These are phyloP conservation scores for Chrysochloris asiatica DNA, from an alignment of 2,113 vertebrate genomes.

Conservation along the genomic window DNA sequence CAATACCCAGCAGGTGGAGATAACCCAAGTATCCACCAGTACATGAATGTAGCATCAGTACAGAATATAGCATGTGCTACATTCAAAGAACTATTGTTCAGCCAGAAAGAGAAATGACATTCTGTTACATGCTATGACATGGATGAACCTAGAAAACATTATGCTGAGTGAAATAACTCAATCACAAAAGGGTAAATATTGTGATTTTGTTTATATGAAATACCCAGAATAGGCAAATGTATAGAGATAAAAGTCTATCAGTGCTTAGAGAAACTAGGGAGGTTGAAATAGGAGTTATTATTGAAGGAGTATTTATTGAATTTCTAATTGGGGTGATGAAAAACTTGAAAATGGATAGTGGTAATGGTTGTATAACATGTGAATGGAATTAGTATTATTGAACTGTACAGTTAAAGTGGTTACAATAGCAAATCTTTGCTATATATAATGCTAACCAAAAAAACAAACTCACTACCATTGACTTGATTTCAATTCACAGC, in stretches of 20 bases:
- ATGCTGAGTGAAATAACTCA: neutral
- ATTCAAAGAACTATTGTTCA: neutral
- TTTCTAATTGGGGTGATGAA: neutral
- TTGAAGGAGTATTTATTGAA: neutral
- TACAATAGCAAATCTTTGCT: neutral
- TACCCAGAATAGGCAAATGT: neutral
- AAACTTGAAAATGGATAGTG: neutral
- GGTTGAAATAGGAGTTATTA: neutral
- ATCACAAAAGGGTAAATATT: neutral
- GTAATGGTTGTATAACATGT: neutral
- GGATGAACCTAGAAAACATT: neutral
- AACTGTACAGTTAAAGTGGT: neutral
- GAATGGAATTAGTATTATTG: neutral
- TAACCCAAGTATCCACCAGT: neutral
- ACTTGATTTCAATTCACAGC: no score
- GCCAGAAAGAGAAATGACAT: neutral
- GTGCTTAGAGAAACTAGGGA: neutral
- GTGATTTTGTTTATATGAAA: neutral
- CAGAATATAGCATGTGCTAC: neutral
- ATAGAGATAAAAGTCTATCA: neutral
- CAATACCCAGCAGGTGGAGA: neutral
- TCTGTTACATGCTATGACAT: neutral
- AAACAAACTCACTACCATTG: no score
- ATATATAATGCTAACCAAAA: no score
- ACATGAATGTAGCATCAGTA: neutral